Conservation (phyloP, 2,888 invertebrate species). For the Chrysotoxum bicinctum region DNA sequence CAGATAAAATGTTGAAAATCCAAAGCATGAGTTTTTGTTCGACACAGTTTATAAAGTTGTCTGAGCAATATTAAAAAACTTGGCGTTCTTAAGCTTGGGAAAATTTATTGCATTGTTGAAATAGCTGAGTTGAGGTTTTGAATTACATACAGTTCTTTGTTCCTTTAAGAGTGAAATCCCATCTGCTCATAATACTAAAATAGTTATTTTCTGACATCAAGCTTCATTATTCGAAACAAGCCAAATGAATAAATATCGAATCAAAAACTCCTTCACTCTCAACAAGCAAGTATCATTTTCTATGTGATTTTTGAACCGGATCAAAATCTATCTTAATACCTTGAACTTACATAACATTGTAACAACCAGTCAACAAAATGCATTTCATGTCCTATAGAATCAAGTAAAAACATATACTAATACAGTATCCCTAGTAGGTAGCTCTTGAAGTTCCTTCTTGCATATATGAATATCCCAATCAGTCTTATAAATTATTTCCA, state of each 20-base stretch:
- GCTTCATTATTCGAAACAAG: background rate
- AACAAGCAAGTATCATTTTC: too few species aligned
- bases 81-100: too few species aligned
- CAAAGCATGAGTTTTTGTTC: too few species aligned
- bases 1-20: too few species aligned
- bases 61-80: too few species aligned
- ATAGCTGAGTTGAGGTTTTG: too few species aligned
- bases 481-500: constrained; percentile 3
- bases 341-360: background rate
- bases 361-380: background rate
- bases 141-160: too few species aligned
- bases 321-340: too few species aligned
- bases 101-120: too few species aligned
- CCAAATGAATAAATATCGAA: background rate
- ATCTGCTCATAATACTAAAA: background rate
- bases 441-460: background rate
- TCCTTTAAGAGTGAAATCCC: too few species aligned
- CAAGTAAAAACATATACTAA: background rate
- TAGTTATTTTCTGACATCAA: background rate
- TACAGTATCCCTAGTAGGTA: background rate
- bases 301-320: too few species aligned
- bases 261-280: background rate
- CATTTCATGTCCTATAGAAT: background rate
- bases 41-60: too few species aligned
- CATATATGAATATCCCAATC: background rate